phyloP scores from a whole-genome alignment of 2,888 invertebrate genomes.

The Empis livida region DNA sequence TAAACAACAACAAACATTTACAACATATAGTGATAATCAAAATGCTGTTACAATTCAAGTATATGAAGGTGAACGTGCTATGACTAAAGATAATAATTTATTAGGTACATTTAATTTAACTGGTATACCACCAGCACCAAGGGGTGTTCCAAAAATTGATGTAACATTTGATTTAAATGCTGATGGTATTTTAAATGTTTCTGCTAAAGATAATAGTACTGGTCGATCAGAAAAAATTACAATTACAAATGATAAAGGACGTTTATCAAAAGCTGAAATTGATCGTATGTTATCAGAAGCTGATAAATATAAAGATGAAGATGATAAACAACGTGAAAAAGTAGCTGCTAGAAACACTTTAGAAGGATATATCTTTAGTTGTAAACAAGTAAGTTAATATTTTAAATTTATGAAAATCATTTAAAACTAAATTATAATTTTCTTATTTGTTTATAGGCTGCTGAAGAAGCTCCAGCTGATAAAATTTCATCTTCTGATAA shows the following conservation, averaged over 20 bases:
- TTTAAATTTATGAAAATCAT: neutral
- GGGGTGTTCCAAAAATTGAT: slow-evolving; percentile 50
- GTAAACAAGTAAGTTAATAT: slow-evolving; percentile 42
- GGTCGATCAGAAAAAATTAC: slow-evolving; percentile 70
- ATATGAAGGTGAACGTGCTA: slow-evolving; percentile 74
- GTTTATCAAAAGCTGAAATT: slow-evolving; percentile 74
- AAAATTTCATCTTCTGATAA: slow-evolving; percentile 61
- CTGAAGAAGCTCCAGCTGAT: slow-evolving; percentile 48
- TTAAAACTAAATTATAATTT: neutral
- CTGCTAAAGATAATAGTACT: slow-evolving; percentile 64
- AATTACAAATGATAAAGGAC: slow-evolving; percentile 76
- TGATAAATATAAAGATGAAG: slow-evolving; percentile 63
- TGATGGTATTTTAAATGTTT: slow-evolving; percentile 75
- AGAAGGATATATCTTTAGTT: slow-evolving; percentile 61
- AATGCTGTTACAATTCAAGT: slow-evolving; percentile 79
- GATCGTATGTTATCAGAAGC: slow-evolving; percentile 74
- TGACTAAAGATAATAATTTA: slow-evolving; percentile 85
- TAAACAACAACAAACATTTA: slow-evolving; percentile 68
- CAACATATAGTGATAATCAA: slow-evolving; percentile 87
- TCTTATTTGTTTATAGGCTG: slow-evolving; percentile 37
- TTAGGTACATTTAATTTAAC: slow-evolving; percentile 68
- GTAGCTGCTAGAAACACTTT: slow-evolving; percentile 62
- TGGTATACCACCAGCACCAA: slow-evolving; percentile 74
- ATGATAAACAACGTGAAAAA: slow-evolving; percentile 53
- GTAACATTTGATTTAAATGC: slow-evolving; percentile 83